Base-by-base conservation (phyloP, 92 coral and sea anemone genomes). In the Palythoa caribaeorum region DNA sequence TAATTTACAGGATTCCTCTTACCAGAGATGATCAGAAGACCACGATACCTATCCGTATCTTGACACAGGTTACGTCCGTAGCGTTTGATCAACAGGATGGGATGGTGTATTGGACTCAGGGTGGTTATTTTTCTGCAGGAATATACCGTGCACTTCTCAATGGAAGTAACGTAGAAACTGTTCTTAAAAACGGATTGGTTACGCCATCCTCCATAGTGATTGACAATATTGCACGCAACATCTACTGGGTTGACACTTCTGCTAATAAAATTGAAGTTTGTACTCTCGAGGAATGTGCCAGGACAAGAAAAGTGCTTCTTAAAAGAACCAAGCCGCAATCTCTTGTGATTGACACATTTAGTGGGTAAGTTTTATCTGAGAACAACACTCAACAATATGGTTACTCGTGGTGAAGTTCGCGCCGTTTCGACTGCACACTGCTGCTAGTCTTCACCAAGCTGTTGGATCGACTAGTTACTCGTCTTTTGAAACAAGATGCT, bases 151-250 rank as follows among this genome's bases (percentile, higher is more conserved):
- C 63, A 5, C 19, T 11, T 7, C 74, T 81, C 2, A 81, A 81
- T 71, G 86, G 86, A 38, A 81, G 76, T 48, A 47, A 66, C 63
- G 48, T 3, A 2, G 62, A 81, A 51, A 71, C 86, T 20, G 38
- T 81, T 47, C 76, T 81, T 12, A 21, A 39, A 40, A 12, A 75
- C 21, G 11, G 47, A 2, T 14, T 81, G 13, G 6, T 2, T 0
- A 38, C 40, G 21, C 86, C 86, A 17, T 9, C 20, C 38, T 66
- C 86, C 13, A 59, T 81, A 35, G 16, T 37, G 39, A 8, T 81
- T 51, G 86, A 66, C 76, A 10, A 21, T 5, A n/a, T 81, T 3
- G 86, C 86, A 12, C 86, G 86, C 86, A 81, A 81, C 60, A 28
- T 81, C 35, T 81, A 81, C 19, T 81, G 86, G 86, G 36, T 40